Evolutionary conservation across 2,888 invertebrate species (phyloP).

Genomic region (Pardosa pseudoannulata): DNA sequence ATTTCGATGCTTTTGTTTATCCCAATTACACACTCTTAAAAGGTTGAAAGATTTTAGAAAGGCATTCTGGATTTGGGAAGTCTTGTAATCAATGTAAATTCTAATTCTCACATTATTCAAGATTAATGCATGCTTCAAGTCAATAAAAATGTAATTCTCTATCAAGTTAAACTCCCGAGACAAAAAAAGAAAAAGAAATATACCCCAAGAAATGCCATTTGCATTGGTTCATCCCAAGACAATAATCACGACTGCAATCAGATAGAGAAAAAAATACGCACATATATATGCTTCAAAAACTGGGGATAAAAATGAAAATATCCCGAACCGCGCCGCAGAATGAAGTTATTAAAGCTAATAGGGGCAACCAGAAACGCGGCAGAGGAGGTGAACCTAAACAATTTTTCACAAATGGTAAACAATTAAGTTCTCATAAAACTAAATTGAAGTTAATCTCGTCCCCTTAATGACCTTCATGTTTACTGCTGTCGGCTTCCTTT

Average conservation of each 20-base stretch:
- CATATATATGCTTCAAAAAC: neutral
- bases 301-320: constrained; percentile 47
- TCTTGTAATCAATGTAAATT: no score
- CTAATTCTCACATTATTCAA: no score
- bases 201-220: neutral
- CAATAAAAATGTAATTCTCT: no score
- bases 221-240: neutral
- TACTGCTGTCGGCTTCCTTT: constrained; percentile 59
- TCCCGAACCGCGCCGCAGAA: constrained; percentile 34
- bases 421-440: constrained; percentile 71
- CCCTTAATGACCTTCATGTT: constrained; percentile 54
- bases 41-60: no score
- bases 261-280: neutral
- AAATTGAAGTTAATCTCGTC: constrained; percentile 63
- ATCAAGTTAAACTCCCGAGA: no score
- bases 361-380: constrained; percentile 24
- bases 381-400: constrained; percentile 29
- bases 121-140: no score
- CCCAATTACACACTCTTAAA: no score
- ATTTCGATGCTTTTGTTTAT: no score
- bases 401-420: constrained; percentile 71
- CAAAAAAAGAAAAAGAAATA: no score
- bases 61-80: no score
- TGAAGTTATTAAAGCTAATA: constrained; percentile 67
- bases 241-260: neutral